phyloP scores from a whole-genome alignment of 2,888 invertebrate genomes.

The Electrophaes corylata region DNA sequence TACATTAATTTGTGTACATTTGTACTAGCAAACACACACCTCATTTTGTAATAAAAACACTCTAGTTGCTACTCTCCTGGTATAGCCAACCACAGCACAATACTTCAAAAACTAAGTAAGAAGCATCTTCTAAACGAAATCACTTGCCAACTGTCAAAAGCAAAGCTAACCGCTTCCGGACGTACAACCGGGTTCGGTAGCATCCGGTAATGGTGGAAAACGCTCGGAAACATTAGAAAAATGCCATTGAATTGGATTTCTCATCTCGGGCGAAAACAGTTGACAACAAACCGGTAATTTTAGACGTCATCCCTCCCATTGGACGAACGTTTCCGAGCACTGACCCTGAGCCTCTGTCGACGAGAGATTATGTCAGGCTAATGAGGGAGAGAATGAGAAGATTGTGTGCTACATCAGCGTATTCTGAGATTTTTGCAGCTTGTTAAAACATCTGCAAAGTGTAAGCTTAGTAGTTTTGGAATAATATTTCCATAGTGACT shows the following conservation, averaged over 20 bases:
- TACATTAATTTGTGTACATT: too few species aligned
- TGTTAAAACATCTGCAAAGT: neutral
- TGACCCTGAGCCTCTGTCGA: slow-evolving; percentile 9
- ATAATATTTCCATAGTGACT: too few species aligned
- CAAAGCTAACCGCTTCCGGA: slow-evolving; percentile 22
- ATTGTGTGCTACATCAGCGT: slow-evolving; percentile 5
- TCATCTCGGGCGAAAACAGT: neutral
- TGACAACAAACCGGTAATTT: neutral
- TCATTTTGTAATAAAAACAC: too few species aligned
- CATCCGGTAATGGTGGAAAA: slow-evolving; percentile 36
- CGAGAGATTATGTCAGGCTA: slow-evolving; percentile 37
- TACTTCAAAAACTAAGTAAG: slow-evolving; percentile 3
- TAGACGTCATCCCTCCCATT: neutral
- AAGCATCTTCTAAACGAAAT: slow-evolving; percentile 4
- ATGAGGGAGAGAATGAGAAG: slow-evolving; percentile 25
- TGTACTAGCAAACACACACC: too few species aligned
- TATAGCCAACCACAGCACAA: slow-evolving; percentile 1
- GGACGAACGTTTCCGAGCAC: neutral
- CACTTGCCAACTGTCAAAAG: slow-evolving; percentile 16
- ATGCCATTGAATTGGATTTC: neutral
- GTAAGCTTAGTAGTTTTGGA: neutral
- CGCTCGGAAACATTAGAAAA: slow-evolving; percentile 12
- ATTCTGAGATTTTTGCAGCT: slow-evolving; percentile 4
- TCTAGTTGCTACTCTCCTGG: too few species aligned
- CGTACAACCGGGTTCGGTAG: slow-evolving; percentile 23